Base-by-base conservation (phyloP, 2,113 vertebrate species). In the Crocuta crocuta region DNA sequence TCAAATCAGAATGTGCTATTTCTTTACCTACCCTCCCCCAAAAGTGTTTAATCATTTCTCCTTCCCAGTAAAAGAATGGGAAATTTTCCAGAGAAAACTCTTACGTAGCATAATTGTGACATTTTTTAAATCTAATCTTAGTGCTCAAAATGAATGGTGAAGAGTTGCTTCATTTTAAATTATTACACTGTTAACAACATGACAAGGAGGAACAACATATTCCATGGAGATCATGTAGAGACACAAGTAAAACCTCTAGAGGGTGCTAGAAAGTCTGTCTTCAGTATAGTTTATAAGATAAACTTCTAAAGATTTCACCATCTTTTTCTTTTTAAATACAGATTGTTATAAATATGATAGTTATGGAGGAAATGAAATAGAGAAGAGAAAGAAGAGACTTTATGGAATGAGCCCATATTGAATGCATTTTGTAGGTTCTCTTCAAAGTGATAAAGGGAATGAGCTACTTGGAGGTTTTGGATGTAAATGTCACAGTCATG, bases 191-290 rank as follows among this genome's bases (percentile, higher is more conserved):
- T n/a, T 65, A 85, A 68, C 50, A 45, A 15, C 7, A 33, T 65
- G 19, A 9, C 7, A 26, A 43, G 35, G 33, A 81, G 61, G 45
- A 50, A 78, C 12, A 23, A 33, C 6, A 7, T 28, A 65, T 21
- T 84, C 58, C 17, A 9, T 28, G 71, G 78, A 58, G 26, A 73
- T 55, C 17, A 23, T 50, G 78, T 70, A 87, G 87, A 91, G 61
- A 45, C 76, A 61, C 85, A 63, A 97, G 58, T 28, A 92, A 94
- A 98, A 94, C 96, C 98, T 98, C 96, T 98, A 98, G 98, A 97
- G 93, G 96, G 97, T 98, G 96, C 97, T 96, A 98, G 93, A 83
- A 98, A 98, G 19, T 95, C 97, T 97, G 31, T 31, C 66, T 95
- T 80, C 39, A 78, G 84, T 55, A 17, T 28, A 92, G 16, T 10